These are phyloP conservation scores for Dryadula phaetusa DNA, from an alignment of 2,888 invertebrate species.

Conservation along the genomic window DNA sequence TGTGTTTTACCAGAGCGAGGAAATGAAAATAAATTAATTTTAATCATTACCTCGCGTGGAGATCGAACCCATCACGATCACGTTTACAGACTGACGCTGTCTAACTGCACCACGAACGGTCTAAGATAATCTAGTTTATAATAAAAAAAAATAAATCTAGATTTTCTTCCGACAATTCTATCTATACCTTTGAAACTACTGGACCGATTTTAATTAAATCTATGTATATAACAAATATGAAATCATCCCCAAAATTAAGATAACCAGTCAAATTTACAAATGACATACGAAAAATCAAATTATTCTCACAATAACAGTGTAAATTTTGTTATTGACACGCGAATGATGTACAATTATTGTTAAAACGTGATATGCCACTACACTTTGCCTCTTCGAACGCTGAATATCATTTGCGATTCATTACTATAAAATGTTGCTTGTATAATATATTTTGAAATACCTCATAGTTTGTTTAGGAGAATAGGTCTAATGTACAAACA, in stretches of 20 bases:
- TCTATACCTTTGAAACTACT: too few relatives aligned
- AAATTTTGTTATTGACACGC: conserved; percentile 3
- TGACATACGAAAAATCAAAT: background rate
- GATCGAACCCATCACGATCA: too few relatives aligned
- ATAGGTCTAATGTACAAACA: background rate
- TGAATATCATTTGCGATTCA: background rate
- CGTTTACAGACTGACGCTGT: too few relatives aligned
- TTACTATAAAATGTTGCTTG: background rate
- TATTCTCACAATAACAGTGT: background rate
- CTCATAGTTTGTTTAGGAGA: background rate
- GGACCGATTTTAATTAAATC: too few relatives aligned
- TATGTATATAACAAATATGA: background rate
- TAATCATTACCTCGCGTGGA: too few relatives aligned
- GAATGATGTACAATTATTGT: conserved; percentile 5
- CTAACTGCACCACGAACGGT: too few relatives aligned
- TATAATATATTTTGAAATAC: background rate
- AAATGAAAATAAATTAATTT: too few relatives aligned
- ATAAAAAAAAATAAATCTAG: too few relatives aligned
- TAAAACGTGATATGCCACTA: conserved; percentile 19
- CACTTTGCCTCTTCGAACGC: background rate
- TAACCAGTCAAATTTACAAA: background rate
- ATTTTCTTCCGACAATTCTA: too few relatives aligned
- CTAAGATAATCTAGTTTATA: too few relatives aligned
- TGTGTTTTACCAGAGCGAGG: too few relatives aligned
- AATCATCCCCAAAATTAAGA: background rate